phyloP scores from a whole-genome alignment of 2,888 invertebrate species.

The Labia minor region DNA sequence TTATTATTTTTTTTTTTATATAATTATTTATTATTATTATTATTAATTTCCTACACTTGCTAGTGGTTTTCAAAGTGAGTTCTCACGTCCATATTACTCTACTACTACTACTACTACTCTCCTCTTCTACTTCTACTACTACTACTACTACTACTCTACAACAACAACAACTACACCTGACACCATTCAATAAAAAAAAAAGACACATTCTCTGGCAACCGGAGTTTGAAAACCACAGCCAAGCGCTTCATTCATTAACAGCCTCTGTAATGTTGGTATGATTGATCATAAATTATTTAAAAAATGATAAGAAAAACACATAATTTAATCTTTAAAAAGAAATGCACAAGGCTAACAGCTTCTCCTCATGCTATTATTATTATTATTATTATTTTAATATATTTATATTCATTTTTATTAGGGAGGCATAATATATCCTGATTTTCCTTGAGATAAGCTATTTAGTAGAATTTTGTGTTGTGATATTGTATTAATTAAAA shows the following conservation, averaged over 20 bases:
- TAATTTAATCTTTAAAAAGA: constrained; percentile 17
- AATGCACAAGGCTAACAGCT: constrained; percentile 23
- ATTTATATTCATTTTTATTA: no score
- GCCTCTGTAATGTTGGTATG: constrained; percentile 14
- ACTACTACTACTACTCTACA: no score
- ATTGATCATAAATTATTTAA: no score
- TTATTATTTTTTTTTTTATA: not conserved
- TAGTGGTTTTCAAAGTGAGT: constrained; percentile 2
- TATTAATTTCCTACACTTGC: not conserved
- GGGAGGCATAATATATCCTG: no score
- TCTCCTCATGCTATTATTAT: not conserved
- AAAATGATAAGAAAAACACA: not conserved
- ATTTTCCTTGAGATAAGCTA: no score
- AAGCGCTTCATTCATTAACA: constrained; percentile 19
- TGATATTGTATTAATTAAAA: no score
- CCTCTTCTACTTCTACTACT: no score
- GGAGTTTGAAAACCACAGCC: constrained; percentile 13
- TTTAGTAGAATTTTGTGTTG: no score
- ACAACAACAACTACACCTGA: not conserved
- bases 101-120: no score
- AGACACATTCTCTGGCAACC: not conserved
- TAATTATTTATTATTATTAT: not conserved
- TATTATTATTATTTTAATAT: no score
- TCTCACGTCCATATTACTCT: not conserved
- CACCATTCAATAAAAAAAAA: not conserved